phyloP scores from a whole-genome alignment of 1,140 invertebrate genomes.

The Teleopsis dalmanni region DNA sequence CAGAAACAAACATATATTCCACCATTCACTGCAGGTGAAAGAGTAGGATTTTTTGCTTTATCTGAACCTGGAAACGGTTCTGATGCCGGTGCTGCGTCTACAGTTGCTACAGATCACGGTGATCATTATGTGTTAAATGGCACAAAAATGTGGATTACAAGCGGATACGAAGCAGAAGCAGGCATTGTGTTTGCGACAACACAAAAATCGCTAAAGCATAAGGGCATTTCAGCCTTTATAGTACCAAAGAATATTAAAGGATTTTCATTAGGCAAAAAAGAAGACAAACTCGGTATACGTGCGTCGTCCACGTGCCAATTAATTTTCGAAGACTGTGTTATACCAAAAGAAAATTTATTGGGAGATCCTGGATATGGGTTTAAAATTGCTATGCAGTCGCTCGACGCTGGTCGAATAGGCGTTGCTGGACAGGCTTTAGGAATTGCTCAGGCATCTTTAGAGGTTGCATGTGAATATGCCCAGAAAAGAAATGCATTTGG shows the following conservation, averaged over 20 bases:
- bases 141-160: conserved; percentile 93
- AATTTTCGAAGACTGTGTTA: conserved; percentile 84
- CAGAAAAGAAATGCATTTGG: conserved; percentile 83
- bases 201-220: conserved; percentile 84
- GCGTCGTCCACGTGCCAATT: conserved; percentile 87
- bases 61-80: conserved; percentile 77
- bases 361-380: conserved; percentile 74
- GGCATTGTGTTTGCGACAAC: conserved; percentile 86
- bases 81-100: conserved; percentile 90
- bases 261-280: conserved; percentile 84
- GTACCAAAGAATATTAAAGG: conserved; percentile 68
- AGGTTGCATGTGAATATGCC: conserved; percentile 88
- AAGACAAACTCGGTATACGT: conserved; percentile 90
- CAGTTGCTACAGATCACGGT: conserved; percentile 64
- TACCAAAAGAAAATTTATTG: conserved; percentile 76
- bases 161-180: conserved; percentile 79
- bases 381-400: conserved; percentile 91
- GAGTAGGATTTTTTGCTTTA: conserved; percentile 68
- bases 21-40: conserved; percentile 65
- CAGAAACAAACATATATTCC: conserved; percentile 76
- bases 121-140: conserved; percentile 76
- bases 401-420: conserved; percentile 82
- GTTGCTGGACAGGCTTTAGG: conserved; percentile 84
- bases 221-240: conserved; percentile 82
- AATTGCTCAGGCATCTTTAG: conserved; percentile 86